phyloP scores from a whole-genome alignment of 2,797 vertebrate genomes.

The Benthosema pterotum region DNA sequence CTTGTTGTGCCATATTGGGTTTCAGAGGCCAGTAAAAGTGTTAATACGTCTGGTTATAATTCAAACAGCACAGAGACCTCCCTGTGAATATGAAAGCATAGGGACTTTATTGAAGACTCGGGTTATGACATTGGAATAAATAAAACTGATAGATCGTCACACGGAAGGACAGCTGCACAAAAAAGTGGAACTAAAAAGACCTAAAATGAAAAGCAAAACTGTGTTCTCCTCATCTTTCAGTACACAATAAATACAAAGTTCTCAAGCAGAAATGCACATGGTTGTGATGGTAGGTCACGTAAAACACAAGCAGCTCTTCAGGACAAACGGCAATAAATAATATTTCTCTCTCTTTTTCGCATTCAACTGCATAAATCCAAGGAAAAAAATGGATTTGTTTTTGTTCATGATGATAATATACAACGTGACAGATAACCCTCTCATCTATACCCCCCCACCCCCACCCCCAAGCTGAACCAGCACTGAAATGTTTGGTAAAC shows the following conservation, averaged over 20 bases:
- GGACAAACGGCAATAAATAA: slow-evolving; percentile 88
- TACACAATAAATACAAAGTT: slow-evolving; percentile 89
- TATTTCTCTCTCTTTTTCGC: slow-evolving; percentile 58
- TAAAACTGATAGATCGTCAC: slow-evolving; percentile 90
- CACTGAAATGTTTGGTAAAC: slow-evolving; percentile 71
- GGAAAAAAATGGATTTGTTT: slow-evolving; percentile 67
- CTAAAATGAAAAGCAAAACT: slow-evolving; percentile 31
- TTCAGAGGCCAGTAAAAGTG: slow-evolving; percentile 17
- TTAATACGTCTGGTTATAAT: not conserved
- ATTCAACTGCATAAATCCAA: slow-evolving; percentile 69
- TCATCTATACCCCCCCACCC: slow-evolving; percentile 18
- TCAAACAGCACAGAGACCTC: slow-evolving; percentile 7
- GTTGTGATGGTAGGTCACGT: slow-evolving; percentile 69
- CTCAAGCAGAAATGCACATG: slow-evolving; percentile 75
- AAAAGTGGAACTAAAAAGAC: slow-evolving; percentile 78
- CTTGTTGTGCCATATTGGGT: no score
- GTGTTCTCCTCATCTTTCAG: slow-evolving; percentile 75
- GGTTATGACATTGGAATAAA: slow-evolving; percentile 96
- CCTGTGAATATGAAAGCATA: slow-evolving; percentile 88
- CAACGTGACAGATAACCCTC: slow-evolving; percentile 47
- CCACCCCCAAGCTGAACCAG: slow-evolving; percentile 20
- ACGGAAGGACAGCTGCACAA: slow-evolving; percentile 80
- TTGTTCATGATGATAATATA: slow-evolving; percentile 71
- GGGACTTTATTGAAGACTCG: slow-evolving; percentile 93
- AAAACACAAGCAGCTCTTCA: slow-evolving; percentile 68